Percentiles rank a stretch among this genome's conserved stretches.
phyloP scores from a whole-genome alignment of 2,113 vertebrate species.

The Corvus hawaiiensis region DNA sequence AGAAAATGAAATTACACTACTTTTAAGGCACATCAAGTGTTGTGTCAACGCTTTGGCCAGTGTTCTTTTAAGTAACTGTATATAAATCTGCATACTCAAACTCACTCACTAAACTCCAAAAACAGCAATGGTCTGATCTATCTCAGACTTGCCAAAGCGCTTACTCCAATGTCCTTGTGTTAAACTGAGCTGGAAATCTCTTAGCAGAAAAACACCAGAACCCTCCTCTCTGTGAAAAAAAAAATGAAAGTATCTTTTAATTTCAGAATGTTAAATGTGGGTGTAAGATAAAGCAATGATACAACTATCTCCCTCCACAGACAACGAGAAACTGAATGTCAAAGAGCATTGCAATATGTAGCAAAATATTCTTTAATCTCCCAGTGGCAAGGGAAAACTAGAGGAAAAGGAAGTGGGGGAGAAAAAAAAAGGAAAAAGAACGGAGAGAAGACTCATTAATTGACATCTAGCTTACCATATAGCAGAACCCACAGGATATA shows the following conservation, averaged over 20 bases:
- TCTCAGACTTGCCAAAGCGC: not conserved
- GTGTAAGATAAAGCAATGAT: conserved; percentile 6
- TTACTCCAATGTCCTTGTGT: not conserved
- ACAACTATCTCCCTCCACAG: not conserved
- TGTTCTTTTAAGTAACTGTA: not conserved
- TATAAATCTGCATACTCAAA: not conserved
- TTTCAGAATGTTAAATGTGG: not conserved
- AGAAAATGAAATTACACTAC: not conserved
- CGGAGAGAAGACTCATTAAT: not conserved
- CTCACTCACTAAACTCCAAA: not conserved
- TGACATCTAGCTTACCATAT: not conserved
- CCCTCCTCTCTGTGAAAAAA: not conserved
- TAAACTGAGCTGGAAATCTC: not conserved
- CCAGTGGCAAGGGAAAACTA: not conserved
- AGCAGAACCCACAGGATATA: not conserved
- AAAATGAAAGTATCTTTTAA: not conserved
- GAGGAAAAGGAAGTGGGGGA: not conserved
- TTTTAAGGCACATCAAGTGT: not conserved
- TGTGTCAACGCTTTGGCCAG: not conserved
- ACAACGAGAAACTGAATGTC: rapidly evolving
- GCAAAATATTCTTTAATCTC: not conserved
- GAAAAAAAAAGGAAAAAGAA: not conserved
- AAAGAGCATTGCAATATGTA: not conserved
- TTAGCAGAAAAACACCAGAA: not conserved
- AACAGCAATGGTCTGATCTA: not conserved